These are phyloP conservation scores for Priocnemis perturbator DNA, from an alignment of 2,888 invertebrate genomes.

Conservation along the genomic window DNA sequence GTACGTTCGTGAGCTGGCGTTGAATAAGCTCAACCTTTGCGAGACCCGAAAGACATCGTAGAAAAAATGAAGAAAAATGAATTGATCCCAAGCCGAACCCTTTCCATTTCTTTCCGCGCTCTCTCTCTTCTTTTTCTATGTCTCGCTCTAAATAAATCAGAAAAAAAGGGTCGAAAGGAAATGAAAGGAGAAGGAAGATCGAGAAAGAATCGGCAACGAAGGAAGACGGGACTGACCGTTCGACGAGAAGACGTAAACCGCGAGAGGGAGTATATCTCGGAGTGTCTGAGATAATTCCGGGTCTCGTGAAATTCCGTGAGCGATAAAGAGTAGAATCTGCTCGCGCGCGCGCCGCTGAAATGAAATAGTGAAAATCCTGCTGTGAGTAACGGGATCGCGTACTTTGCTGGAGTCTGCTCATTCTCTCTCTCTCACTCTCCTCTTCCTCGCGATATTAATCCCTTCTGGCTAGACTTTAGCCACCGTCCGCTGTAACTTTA, in stretches of 20 bases:
- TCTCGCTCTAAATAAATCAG: no score
- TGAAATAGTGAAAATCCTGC: conserved; percentile 16
- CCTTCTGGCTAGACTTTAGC: conserved; percentile 5
- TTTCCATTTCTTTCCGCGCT: no score
- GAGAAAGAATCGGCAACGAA: no score
- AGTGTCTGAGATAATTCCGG: conserved; percentile 28
- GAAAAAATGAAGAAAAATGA: no score
- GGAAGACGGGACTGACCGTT: no score
- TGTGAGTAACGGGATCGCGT: conserved; percentile 14
- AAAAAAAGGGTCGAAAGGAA: no score
- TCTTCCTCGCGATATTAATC: background rate
- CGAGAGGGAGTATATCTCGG: conserved; percentile 14
- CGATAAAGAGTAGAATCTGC: conserved; percentile 1
- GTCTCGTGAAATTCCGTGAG: background rate
- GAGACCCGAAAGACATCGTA: no score
- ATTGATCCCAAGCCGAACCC: no score
- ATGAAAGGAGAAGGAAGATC: no score
- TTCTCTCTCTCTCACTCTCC: background rate
- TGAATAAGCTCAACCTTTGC: no score
- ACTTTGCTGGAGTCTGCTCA: background rate
- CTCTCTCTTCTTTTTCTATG: no score
- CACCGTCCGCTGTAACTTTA: background rate
- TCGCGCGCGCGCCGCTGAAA: background rate
- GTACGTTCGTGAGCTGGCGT: no score
- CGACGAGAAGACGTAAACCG: conserved; percentile 24